Percentiles rank a stretch among this genome's conserved stretches.
Evolutionary conservation across 2,797 vertebrate species (phyloP).

Genomic region (Anguilla pacifica): DNA sequence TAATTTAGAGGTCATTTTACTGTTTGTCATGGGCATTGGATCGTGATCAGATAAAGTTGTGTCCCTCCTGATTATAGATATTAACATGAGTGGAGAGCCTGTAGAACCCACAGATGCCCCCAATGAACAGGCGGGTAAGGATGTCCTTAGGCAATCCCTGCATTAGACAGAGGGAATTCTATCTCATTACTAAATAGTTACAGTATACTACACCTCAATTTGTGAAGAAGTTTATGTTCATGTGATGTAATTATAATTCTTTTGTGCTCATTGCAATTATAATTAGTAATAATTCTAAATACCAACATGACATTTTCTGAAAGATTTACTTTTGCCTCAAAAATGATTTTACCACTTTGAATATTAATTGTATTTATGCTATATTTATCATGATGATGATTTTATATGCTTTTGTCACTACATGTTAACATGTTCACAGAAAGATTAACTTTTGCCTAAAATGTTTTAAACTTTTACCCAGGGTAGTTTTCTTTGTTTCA

Average conservation of each 20-base stretch:
- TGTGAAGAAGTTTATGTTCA: background rate
- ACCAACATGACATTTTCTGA: background rate
- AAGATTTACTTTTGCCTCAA: too few relatives aligned
- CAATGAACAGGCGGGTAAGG: slow-evolving; percentile 85
- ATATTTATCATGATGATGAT: background rate
- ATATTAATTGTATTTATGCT: background rate
- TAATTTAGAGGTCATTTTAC: slow-evolving; percentile 85
- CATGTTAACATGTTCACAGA: too few relatives aligned
- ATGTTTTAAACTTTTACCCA: too few relatives aligned
- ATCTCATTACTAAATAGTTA: background rate
- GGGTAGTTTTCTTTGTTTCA: too few relatives aligned
- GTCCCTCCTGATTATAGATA: slow-evolving; percentile 86
- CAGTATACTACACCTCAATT: background rate
- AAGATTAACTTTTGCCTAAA: too few relatives aligned
- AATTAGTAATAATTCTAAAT: background rate
- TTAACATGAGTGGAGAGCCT: slow-evolving; percentile 91
- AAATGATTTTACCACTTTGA: too few relatives aligned
- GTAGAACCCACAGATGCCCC: slow-evolving; percentile 81
- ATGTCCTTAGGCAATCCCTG: slow-evolving; percentile 1
- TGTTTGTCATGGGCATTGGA: slow-evolving; percentile 69
- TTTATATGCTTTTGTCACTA: background rate
- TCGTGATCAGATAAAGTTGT: slow-evolving; percentile 71
- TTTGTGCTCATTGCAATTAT: background rate
- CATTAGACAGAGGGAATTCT: background rate
- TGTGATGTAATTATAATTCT: background rate